Conservation (phyloP, 2,113 vertebrate species). For the Chamaetylas fuelleborni region DNA sequence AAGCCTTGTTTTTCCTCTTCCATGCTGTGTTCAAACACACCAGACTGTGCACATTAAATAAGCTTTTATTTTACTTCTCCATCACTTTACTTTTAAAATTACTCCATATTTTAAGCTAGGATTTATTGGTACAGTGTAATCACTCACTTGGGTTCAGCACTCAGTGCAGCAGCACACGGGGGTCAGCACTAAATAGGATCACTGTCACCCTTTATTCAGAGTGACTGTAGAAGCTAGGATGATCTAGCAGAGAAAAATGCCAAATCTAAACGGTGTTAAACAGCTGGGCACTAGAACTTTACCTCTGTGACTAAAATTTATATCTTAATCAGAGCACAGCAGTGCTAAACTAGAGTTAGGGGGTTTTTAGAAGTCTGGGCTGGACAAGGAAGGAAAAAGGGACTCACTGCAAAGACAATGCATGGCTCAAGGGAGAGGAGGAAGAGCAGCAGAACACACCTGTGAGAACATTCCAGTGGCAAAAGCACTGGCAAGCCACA, state of each 20-base stretch:
- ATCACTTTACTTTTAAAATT: not conserved
- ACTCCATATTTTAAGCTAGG: not conserved
- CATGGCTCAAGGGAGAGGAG: not conserved
- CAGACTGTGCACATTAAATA: not conserved
- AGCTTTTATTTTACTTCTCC: not conserved
- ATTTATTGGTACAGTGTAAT: not conserved
- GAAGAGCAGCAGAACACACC: not conserved
- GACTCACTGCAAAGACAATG: not conserved
- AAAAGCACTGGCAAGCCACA: not conserved
- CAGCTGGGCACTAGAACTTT: not conserved
- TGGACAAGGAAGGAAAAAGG: not conserved
- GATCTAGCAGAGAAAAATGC: not conserved
- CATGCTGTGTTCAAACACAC: not conserved
- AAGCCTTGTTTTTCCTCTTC: not conserved
- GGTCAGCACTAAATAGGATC: not conserved
- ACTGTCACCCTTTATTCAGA: not conserved
- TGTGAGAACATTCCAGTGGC: not conserved
- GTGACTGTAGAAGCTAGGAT: not conserved
- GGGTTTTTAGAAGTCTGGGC: not conserved
- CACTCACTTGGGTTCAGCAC: not conserved
- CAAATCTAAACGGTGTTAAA: not conserved
- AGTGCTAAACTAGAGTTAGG: not conserved
- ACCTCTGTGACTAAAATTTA: not conserved
- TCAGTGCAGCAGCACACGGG: not conserved
- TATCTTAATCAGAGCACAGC: not conserved